Percentiles rank a stretch among this genome's conserved stretches.
phyloP scores from a whole-genome alignment of 2,797 vertebrate species.

The Pseudochirops cupreus region DNA sequence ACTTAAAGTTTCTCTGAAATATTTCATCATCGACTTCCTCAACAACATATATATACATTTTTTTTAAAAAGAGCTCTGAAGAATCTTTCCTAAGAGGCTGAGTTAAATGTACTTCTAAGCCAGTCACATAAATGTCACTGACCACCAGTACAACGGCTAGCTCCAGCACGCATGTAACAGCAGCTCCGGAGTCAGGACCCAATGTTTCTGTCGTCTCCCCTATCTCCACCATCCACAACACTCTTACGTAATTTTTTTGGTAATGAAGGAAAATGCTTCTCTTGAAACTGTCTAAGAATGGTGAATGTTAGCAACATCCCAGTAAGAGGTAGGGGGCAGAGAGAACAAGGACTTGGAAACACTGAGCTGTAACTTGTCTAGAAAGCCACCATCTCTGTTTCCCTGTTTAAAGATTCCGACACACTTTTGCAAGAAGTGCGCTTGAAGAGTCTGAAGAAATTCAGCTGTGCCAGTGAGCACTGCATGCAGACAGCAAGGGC shows the following conservation, averaged over 20 bases:
- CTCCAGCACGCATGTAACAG: conserved; percentile 62
- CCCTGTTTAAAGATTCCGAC: not conserved
- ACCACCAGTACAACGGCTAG: conserved; percentile 66
- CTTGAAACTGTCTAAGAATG: conserved; percentile 34
- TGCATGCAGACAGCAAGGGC: not conserved
- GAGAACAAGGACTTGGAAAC: not conserved
- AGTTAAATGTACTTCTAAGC: conserved; percentile 66
- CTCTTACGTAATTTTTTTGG: conserved; percentile 46
- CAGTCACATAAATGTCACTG: conserved; percentile 66
- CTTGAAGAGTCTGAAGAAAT: conserved; percentile 18
- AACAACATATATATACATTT: conserved; percentile 56
- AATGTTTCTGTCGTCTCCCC: not conserved
- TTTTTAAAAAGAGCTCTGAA: conserved; percentile 44
- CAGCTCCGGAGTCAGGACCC: conserved; percentile 34
- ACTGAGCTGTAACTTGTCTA: not conserved
- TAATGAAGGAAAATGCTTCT: conserved; percentile 20
- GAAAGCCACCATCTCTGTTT: conserved; percentile 33
- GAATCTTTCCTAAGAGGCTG: conserved; percentile 57
- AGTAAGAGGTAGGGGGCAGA: not conserved
- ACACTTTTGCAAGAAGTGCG: not conserved
- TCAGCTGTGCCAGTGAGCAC: conserved; percentile 1
- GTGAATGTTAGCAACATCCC: conserved; percentile 47
- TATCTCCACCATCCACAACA: conserved; percentile 54
- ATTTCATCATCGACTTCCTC: conserved; percentile 67
- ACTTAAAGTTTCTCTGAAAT: conserved; percentile 73